Evolutionary conservation across 2,888 invertebrate genomes (phyloP).

Genomic region (Megastigmus dorsalis): DNA sequence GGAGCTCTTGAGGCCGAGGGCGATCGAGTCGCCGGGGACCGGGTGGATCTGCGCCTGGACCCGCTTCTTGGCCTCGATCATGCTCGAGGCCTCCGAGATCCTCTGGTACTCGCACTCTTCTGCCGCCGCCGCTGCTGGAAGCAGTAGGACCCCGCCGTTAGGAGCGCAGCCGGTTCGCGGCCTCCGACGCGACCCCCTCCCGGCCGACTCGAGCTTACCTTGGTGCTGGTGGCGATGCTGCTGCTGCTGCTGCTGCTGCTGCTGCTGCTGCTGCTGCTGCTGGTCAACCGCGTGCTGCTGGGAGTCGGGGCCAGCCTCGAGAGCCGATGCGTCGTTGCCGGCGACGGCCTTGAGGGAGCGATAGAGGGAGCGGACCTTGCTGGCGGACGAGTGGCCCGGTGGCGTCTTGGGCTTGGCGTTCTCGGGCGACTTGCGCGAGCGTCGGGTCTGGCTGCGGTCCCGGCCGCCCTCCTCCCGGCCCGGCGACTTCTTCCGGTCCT

Average conservation of each 20-base stretch:
- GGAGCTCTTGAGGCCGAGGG: slow-evolving; percentile 48
- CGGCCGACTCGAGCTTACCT: too few relatives aligned
- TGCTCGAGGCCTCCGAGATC: slow-evolving; percentile 75
- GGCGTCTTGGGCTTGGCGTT: slow-evolving; percentile 69
- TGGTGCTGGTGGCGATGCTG: too few relatives aligned
- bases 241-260: slow-evolving; percentile 27
- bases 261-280: slow-evolving; percentile 62
- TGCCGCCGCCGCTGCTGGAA: slow-evolving; percentile 46
- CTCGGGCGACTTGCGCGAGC: slow-evolving; percentile 72
- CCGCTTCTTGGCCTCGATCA: slow-evolving; percentile 73
- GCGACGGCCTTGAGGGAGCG: slow-evolving; percentile 66
- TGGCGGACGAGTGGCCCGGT: slow-evolving; percentile 66
- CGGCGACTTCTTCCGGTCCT: slow-evolving; percentile 75
- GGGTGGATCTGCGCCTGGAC: slow-evolving; percentile 76
- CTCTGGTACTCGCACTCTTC: slow-evolving; percentile 77
- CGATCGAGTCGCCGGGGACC: slow-evolving; percentile 62
- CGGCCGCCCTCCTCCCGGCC: slow-evolving; percentile 69
- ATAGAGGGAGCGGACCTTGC: slow-evolving; percentile 70
- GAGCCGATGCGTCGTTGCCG: slow-evolving; percentile 63
- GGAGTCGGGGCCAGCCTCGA: slow-evolving; percentile 65
- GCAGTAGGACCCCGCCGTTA: too few relatives aligned
- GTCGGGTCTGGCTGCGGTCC: slow-evolving; percentile 68
- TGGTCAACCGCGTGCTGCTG: slow-evolving; percentile 67
- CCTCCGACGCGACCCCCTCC: too few relatives aligned
- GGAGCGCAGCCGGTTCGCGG: too few relatives aligned